Percentiles rank a stretch among this genome's conserved stretches.
Conservation (phyloP, 2,113 vertebrate species). For the Passer montanus region DNA sequence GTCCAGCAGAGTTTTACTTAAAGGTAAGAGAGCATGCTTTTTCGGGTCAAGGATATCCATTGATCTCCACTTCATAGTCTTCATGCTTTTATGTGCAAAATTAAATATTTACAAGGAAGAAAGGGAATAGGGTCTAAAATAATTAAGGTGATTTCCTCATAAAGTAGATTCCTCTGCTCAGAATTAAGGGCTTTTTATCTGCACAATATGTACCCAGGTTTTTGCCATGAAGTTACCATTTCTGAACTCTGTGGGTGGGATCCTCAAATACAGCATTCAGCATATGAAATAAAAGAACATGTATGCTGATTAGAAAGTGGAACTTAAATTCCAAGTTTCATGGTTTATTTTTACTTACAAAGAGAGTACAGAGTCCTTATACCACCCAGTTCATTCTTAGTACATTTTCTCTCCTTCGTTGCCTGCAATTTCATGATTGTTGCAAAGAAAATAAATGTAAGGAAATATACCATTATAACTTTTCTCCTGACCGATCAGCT, state of each 20-base stretch:
- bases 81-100: not conserved
- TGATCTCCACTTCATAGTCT: not conserved
- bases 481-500: not conserved
- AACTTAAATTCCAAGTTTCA: not conserved
- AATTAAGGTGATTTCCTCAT: not conserved
- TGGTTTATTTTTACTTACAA: constrained; percentile 9
- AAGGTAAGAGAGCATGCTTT: not conserved
- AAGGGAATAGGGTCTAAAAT: not conserved
- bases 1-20: not conserved
- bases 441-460: constrained; percentile 39
- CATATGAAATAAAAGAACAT: not conserved
- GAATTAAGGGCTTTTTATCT: not conserved
- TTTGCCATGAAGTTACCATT: not conserved
- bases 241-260: not conserved
- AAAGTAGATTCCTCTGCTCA: not conserved
- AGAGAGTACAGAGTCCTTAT: constrained; percentile 21
- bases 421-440: constrained; percentile 35
- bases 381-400: constrained; percentile 22
- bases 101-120: not conserved
- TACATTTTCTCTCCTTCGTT: not conserved
- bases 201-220: not conserved
- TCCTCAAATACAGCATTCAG: not conserved
- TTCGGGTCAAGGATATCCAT: not conserved
- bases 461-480: not conserved
- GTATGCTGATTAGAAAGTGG: not conserved